Conservation (phyloP, 2,797 vertebrate species). For the Argya squamiceps region DNA sequence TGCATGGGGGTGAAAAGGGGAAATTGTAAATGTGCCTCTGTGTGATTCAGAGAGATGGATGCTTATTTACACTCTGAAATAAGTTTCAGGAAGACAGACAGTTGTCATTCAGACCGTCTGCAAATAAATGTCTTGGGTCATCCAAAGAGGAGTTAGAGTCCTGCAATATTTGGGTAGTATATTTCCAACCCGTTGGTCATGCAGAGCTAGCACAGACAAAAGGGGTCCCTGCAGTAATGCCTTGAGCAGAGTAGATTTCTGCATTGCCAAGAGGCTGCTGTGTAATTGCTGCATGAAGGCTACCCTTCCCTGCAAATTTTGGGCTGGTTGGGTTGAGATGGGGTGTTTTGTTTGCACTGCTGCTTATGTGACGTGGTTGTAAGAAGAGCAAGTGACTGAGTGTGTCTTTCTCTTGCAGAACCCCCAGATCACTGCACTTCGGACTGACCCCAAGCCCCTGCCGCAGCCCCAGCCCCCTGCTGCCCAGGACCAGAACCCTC, state of each 20-base stretch:
- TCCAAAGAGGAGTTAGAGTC: not conserved
- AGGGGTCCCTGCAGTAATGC: not conserved
- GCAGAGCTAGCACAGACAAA: not conserved
- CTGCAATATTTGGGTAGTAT: not conserved
- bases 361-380: not conserved
- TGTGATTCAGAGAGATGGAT: not conserved
- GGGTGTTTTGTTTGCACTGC: not conserved
- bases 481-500: slow-evolving; percentile 90
- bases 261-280: not conserved
- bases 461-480: slow-evolving; percentile 75
- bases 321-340: not conserved
- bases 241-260: not conserved
- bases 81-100: not conserved
- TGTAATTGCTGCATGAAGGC: not conserved
- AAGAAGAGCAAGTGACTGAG: not conserved
- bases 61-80: not conserved
- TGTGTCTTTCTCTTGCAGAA: slow-evolving; percentile 81
- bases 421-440: slow-evolving; percentile 86
- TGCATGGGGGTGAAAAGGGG: not conserved
- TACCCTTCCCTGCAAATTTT: not conserved
- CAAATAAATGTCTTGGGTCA: not conserved
- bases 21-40: not conserved
- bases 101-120: not conserved
- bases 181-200: not conserved
- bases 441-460: slow-evolving; percentile 87